Percentiles rank a stretch among this genome's conserved stretches.
Evolutionary conservation across 2,113 vertebrate species (phyloP).

Genomic region (Alosa alosa): DNA sequence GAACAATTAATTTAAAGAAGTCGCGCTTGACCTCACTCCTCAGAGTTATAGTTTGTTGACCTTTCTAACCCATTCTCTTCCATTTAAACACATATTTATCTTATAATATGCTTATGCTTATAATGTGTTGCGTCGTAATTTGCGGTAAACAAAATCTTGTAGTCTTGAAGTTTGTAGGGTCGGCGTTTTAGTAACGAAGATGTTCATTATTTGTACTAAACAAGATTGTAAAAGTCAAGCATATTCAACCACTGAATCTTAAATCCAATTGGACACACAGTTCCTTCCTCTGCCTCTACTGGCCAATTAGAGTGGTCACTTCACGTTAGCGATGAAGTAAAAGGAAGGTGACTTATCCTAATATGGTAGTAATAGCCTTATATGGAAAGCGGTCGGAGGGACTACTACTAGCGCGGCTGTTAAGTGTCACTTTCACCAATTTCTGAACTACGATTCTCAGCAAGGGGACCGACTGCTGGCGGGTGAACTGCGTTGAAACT

Average conservation of each 20-base stretch:
- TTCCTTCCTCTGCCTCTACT: slow-evolving; percentile 30
- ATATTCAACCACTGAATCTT: neutral
- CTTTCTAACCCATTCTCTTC: neutral
- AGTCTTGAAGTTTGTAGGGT: neutral
- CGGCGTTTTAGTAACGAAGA: neutral
- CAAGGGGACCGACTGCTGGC: slow-evolving; percentile 53
- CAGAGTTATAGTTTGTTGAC: slow-evolving; percentile 10
- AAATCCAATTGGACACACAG: slow-evolving; percentile 53
- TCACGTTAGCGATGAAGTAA: slow-evolving; percentile 2
- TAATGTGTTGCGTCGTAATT: neutral
- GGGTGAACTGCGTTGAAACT: slow-evolving; percentile 49
- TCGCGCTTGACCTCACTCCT: neutral
- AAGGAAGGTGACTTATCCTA: slow-evolving; percentile 52
- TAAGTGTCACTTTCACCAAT: slow-evolving; percentile 72
- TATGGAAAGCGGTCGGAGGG: slow-evolving; percentile 59
- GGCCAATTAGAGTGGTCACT: slow-evolving; percentile 54
- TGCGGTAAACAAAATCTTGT: neutral
- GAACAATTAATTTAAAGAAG: neutral
- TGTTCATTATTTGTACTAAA: neutral
- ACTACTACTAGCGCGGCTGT: slow-evolving; percentile 54
- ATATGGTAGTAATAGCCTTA: slow-evolving; percentile 66
- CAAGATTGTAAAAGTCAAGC: neutral
- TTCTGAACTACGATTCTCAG: slow-evolving; percentile 54
- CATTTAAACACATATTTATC: neutral
- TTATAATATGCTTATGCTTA: neutral